These are phyloP conservation scores for Centropyge bicolor DNA, from an alignment of 2,797 vertebrate species.

Conservation along the genomic window DNA sequence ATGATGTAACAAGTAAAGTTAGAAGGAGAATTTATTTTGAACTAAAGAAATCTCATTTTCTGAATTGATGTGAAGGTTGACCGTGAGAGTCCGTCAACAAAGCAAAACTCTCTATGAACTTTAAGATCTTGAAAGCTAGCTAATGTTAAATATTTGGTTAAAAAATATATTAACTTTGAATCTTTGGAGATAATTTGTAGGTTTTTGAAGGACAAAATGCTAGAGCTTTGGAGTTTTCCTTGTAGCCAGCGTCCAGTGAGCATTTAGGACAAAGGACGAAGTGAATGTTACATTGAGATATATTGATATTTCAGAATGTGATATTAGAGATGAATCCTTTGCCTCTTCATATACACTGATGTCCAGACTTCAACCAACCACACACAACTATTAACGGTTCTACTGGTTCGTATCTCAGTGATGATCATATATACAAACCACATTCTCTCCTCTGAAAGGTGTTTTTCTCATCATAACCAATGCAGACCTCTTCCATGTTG, in stretches of 20 bases:
- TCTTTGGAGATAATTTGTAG: neutral
- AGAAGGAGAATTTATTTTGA: too few relatives aligned
- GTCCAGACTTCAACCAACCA: conserved; percentile 13
- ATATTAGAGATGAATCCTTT: conserved; percentile 1
- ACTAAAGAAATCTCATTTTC: neutral
- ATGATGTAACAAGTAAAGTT: neutral
- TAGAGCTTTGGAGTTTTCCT: neutral
- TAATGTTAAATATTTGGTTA: neutral
- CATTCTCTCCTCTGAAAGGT: conserved; percentile 21
- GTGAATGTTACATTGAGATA: neutral
- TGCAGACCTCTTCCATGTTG: conserved; percentile 14
- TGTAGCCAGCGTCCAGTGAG: neutral
- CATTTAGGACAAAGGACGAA: neutral
- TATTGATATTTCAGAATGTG: neutral
- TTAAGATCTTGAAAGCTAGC: neutral
- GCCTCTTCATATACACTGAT: conserved; percentile 18
- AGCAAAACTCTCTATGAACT: conserved; percentile 18
- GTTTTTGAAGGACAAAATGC: neutral
- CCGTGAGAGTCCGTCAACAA: neutral
- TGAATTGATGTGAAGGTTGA: neutral
- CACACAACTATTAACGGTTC: neutral
- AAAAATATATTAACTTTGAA: neutral
- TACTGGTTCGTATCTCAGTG: conserved; percentile 18
- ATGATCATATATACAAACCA: conserved; percentile 28
- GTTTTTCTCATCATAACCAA: conserved; percentile 17